Evolutionary conservation across 2,888 invertebrate genomes (phyloP).

Genomic region (Sympetrum striolatum): DNA sequence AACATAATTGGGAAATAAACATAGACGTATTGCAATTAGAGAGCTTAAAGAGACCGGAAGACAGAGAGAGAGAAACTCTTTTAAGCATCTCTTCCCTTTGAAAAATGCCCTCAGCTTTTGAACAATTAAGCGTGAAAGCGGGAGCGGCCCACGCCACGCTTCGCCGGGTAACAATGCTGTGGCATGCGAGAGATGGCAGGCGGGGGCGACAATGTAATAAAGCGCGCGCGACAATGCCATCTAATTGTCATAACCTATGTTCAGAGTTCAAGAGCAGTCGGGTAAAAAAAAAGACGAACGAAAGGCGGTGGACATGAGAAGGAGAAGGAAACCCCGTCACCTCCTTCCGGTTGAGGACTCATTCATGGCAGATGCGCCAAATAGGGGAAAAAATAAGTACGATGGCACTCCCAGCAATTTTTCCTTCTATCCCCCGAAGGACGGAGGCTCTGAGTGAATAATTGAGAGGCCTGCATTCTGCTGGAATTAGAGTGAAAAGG

Average conservation of each 20-base stretch:
- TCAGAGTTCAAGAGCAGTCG: not conserved
- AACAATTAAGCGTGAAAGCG: not conserved
- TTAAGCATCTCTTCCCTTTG: too few species aligned
- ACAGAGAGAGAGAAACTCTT: too few species aligned
- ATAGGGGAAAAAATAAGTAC: not conserved
- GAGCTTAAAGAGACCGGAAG: too few species aligned
- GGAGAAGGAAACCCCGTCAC: not conserved
- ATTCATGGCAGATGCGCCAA: not conserved
- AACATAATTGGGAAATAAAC: too few species aligned
- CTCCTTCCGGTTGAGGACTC: not conserved
- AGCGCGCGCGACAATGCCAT: not conserved
- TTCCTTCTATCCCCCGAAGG: not conserved
- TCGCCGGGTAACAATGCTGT: not conserved
- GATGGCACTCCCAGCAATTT: not conserved
- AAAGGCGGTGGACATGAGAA: not conserved
- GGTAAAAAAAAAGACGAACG: not conserved
- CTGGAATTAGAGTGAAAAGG: not conserved
- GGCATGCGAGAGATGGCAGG: not conserved
- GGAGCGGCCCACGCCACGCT: not conserved
- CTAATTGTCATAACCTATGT: not conserved
- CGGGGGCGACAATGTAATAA: not conserved
- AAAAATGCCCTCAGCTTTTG: too few species aligned
- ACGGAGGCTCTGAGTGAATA: not conserved
- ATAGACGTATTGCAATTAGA: too few species aligned
- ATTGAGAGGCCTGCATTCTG: slow-evolving; percentile 15